These are phyloP conservation scores for Zosterops borbonicus DNA, from an alignment of 2,113 vertebrate genomes.

Conservation along the genomic window DNA sequence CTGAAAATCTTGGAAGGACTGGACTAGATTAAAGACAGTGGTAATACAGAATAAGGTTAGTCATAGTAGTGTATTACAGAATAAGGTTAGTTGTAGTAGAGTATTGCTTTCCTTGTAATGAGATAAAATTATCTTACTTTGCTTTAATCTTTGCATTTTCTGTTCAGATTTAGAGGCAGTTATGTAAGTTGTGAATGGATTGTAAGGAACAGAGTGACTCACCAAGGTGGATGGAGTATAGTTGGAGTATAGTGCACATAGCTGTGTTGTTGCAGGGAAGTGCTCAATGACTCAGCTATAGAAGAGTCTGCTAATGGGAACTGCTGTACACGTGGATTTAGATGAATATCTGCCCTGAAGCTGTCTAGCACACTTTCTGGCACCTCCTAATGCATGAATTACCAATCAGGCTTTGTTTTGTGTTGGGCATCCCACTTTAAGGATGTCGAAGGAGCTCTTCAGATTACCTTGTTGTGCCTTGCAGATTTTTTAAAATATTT, in stretches of 20 bases:
- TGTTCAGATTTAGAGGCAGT: background rate
- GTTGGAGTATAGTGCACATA: background rate
- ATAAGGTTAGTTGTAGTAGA: background rate
- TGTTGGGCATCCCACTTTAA: background rate
- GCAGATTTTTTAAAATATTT: background rate
- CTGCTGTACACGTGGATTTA: background rate
- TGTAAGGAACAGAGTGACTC: background rate
- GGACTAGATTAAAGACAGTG: background rate
- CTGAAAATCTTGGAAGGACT: background rate
- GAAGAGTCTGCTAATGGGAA: background rate
- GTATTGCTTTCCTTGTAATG: background rate
- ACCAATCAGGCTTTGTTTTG: background rate
- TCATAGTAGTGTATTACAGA: background rate
- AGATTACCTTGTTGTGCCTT: background rate
- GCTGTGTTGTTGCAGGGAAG: background rate
- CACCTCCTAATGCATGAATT: background rate
- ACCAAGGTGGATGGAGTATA: background rate
- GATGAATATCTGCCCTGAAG: background rate
- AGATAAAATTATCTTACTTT: background rate
- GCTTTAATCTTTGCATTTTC: background rate
- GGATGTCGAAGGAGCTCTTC: background rate
- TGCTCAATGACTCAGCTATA: background rate
- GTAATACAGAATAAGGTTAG: background rate
- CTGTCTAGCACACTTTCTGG: background rate
- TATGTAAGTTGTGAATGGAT: background rate